phyloP scores from a whole-genome alignment of 2,888 invertebrate species.

The Cantharis lateralis region DNA sequence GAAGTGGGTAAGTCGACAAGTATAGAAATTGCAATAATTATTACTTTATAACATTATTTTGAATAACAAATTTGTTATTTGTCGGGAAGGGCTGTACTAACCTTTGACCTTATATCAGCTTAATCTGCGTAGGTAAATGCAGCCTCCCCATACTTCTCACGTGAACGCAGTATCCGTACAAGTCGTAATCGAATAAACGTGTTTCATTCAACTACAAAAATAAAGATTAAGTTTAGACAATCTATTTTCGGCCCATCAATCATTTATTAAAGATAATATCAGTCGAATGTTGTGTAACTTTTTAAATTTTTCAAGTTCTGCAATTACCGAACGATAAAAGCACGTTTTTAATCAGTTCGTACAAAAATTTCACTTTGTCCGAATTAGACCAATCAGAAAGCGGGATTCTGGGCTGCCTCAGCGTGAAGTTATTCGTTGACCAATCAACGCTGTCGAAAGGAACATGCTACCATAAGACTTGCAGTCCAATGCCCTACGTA shows the following conservation, averaged over 20 bases:
- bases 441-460: too few relatives aligned
- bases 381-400: too few relatives aligned
- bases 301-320: neutral
- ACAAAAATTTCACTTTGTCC: too few relatives aligned
- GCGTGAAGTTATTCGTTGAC: too few relatives aligned
- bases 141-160: slow-evolving; percentile 1
- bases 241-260: neutral
- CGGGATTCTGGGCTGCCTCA: too few relatives aligned
- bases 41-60: neutral
- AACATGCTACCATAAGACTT: too few relatives aligned
- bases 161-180: slow-evolving; percentile 7
- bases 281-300: neutral
- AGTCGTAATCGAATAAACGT: slow-evolving; percentile 6
- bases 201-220: neutral
- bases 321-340: too few relatives aligned
- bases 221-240: neutral
- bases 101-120: slow-evolving; percentile 14
- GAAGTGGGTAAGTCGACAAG: neutral
- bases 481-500: too few relatives aligned
- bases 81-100: slow-evolving; percentile 1
- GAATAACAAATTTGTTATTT: neutral
- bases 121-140: slow-evolving; percentile 4
- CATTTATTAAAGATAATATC: neutral
- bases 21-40: neutral
- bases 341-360: too few relatives aligned